Base-by-base conservation (phyloP, 1,140 invertebrate genomes). In the Littorina saxatilis region DNA sequence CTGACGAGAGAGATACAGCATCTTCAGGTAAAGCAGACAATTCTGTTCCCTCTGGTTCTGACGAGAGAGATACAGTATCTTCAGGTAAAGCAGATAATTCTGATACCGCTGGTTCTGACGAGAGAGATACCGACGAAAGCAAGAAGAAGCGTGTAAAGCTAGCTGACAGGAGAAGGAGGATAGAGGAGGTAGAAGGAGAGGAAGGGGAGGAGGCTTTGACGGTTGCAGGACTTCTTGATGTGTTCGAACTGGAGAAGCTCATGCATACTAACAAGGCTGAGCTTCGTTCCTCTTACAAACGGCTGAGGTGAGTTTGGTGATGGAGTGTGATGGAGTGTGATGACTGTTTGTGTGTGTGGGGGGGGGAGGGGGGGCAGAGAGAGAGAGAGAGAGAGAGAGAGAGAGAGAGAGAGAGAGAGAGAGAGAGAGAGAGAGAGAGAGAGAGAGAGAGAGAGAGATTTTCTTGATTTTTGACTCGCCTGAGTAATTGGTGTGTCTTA, bases 161-260 rank as follows among this genome's bases (percentile, higher is more conserved):
- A n/a, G n/a, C n/a, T n/a, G n/a, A n/a, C 35, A 63, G 55, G 75
- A 78, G 55, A 58, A 63, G 55, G 43, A 20, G 9, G 73, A 43
- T 20, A 47, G 32, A 43, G 73, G 17, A 37, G 61, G 37, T 23
- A 15, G 3, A 15, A n/a, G 23, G 29, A 39, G 61, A 27, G 40
- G 35, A 17, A 35, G 17, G 20, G 17, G 47, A 29, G n/a, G 37
- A 17, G 0, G 40, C 32, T 32, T 23, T 35, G 37, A 0, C 35
- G 23, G 37, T 66, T n/a, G 43, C 2, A 15, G 61, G 61, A 9
- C 40, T 72, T 63, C 32, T 80, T 40, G 78, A 72, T 29, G 68
- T 80, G 13, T 73, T 72, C 43, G 29, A 70, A 66, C 15, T 72
- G 32, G 40, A 29, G 4, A 5, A 47, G n/a, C 9, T 35, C 15